Percentiles rank a stretch among this genome's conserved stretches.
Conservation (phyloP, 2,888 invertebrate species). For the Tipula lateralis region DNA sequence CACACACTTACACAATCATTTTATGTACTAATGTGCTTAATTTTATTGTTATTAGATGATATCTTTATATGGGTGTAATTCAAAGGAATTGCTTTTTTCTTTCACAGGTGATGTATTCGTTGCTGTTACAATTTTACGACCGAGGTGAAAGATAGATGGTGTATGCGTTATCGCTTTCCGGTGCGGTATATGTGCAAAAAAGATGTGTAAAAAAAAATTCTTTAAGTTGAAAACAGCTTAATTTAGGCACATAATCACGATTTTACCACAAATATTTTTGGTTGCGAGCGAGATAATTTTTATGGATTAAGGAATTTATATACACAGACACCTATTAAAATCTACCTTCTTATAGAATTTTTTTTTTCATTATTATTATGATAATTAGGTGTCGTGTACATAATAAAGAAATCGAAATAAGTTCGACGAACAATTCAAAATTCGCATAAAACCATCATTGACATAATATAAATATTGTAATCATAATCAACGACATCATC, state of each 20-base stretch:
- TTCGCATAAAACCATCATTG: too few relatives aligned
- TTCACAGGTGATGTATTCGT: background rate
- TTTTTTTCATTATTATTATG: background rate
- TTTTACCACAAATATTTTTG: background rate
- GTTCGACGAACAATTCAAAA: background rate
- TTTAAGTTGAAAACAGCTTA: background rate
- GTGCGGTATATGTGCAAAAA: background rate
- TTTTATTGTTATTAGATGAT: background rate
- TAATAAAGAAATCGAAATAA: background rate
- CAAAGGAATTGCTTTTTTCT: background rate
- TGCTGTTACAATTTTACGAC: background rate
- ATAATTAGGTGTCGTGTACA: background rate
- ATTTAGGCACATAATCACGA: background rate
- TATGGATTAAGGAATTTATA: background rate
- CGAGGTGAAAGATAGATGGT: background rate
- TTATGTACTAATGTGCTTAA: background rate
- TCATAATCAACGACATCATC: too few relatives aligned
- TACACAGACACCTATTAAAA: background rate
- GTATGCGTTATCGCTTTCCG: background rate
- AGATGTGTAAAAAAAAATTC: background rate
- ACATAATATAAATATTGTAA: too few relatives aligned
- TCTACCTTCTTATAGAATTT: background rate
- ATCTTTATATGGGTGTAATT: background rate
- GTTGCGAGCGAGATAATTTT: background rate
- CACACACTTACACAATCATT: background rate